Evolutionary conservation across 2,113 vertebrate species (phyloP).

Genomic region (Onychorhynchus coronatus): DNA sequence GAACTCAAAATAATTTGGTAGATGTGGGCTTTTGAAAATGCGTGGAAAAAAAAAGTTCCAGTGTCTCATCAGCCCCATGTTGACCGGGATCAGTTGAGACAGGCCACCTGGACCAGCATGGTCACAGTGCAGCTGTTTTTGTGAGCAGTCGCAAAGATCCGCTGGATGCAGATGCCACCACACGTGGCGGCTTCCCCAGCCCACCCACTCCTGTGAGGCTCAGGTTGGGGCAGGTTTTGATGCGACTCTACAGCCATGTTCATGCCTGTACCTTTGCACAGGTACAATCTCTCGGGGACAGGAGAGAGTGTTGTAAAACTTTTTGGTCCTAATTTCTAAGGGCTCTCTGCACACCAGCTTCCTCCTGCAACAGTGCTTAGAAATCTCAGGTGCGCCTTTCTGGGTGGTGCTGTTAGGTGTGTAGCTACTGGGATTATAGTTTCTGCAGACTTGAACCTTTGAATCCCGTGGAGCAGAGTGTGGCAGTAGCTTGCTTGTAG

Average conservation of each 20-base stretch:
- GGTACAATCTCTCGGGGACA: background rate
- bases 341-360: background rate
- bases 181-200: background rate
- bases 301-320: background rate
- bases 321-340: background rate
- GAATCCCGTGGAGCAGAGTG: background rate
- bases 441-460: background rate
- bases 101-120: background rate
- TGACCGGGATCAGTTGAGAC: rapidly evolving
- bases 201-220: background rate
- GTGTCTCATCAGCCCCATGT: background rate
- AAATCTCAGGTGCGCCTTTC: background rate
- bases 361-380: rapidly evolving
- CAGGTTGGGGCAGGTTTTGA: background rate
- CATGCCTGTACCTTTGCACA: background rate
- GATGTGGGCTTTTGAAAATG: background rate
- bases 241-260: background rate
- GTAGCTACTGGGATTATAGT: background rate
- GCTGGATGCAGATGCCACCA: background rate
- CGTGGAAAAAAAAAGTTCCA: background rate
- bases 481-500: background rate
- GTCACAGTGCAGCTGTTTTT: background rate
- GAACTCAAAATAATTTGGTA: background rate
- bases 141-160: background rate
- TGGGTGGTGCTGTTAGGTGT: background rate